A percentile compares a stretch with the other conserved stretches of the same genome.
phyloP scores from a whole-genome alignment of 35 echinoderm and acorn worm genomes.

The Ophiothrix spiculata region DNA sequence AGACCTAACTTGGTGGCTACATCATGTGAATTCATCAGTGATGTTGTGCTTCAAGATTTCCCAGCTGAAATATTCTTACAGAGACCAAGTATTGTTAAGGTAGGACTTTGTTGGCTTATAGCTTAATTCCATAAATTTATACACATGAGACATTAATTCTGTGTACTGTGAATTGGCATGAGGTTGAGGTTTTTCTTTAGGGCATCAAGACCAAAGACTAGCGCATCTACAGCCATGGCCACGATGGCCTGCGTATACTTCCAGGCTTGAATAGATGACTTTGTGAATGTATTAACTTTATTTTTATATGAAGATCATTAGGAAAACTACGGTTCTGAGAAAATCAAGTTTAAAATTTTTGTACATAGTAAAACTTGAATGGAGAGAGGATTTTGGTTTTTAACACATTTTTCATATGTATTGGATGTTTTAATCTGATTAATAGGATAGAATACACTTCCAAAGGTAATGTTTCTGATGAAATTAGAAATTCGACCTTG shows the following conservation, averaged over 20 bases:
- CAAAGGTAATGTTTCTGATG: too few species aligned
- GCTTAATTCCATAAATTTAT: neutral
- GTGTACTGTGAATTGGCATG: neutral
- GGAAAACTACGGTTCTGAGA: too few species aligned
- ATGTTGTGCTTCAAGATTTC: slow-evolving; percentile 95
- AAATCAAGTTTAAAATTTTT: too few species aligned
- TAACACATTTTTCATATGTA: too few species aligned
- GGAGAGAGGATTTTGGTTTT: too few species aligned
- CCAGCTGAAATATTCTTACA: slow-evolving; percentile 97
- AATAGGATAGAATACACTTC: too few species aligned
- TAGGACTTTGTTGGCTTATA: slow-evolving; percentile 7
- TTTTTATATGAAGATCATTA: too few species aligned
- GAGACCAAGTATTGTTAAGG: slow-evolving; percentile 82
- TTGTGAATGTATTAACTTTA: too few species aligned
- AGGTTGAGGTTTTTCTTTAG: neutral
- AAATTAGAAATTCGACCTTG: too few species aligned
- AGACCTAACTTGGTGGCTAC: slow-evolving; percentile 61
- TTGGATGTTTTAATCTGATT: too few species aligned
- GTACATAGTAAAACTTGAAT: too few species aligned
- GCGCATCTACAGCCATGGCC: neutral
- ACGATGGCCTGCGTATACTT: neutral
- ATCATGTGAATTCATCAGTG: slow-evolving; percentile 93
- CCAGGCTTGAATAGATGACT: neutral
- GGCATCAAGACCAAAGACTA: neutral
- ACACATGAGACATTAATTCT: neutral